Percentiles rank a stretch among this genome's conserved stretches.
Conservation (phyloP, 2,113 vertebrate species). For the Clarias batrachus region DNA sequence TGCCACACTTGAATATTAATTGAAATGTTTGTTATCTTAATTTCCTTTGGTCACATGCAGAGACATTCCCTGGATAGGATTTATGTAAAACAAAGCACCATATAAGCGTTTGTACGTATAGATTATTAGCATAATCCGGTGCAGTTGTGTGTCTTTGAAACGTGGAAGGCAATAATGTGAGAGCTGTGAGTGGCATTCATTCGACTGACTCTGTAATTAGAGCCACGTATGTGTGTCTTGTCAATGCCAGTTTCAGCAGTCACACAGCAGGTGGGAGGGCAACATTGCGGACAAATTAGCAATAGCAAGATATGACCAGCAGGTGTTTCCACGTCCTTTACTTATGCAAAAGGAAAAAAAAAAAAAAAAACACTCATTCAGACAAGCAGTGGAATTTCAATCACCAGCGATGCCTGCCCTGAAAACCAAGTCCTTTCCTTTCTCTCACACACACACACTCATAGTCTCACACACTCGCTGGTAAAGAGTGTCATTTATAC, state of each 20-base stretch:
- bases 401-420: constrained; percentile 64
- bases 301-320: constrained; percentile 70
- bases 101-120: constrained; percentile 38
- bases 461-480: constrained; percentile 72
- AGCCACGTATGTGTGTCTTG: constrained; percentile 63
- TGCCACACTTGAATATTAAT: constrained; percentile 7
- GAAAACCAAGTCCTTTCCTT: constrained; percentile 83
- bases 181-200: constrained; percentile 62
- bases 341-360: constrained; percentile 39
- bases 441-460: constrained; percentile 70
- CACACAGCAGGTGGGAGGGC: constrained; percentile 67
- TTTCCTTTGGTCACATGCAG: constrained; percentile 29
- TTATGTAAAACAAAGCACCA: constrained; percentile 21
- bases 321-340: constrained; percentile 63
- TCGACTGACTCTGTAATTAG: constrained; percentile 66
- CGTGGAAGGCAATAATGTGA: constrained; percentile 64
- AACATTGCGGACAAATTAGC: constrained; percentile 70
- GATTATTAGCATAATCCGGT: constrained; percentile 56
- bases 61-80: constrained; percentile 24
- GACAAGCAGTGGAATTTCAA: constrained; percentile 48
- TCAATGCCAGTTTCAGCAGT: constrained; percentile 69
- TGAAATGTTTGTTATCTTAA: neutral
- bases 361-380: constrained; percentile 48
- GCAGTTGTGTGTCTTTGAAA: constrained; percentile 42
- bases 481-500: constrained; percentile 88